These are phyloP conservation scores for Zaprionus lachaisei DNA, from an alignment of 1,140 invertebrate genomes.

Conservation along the genomic window DNA sequence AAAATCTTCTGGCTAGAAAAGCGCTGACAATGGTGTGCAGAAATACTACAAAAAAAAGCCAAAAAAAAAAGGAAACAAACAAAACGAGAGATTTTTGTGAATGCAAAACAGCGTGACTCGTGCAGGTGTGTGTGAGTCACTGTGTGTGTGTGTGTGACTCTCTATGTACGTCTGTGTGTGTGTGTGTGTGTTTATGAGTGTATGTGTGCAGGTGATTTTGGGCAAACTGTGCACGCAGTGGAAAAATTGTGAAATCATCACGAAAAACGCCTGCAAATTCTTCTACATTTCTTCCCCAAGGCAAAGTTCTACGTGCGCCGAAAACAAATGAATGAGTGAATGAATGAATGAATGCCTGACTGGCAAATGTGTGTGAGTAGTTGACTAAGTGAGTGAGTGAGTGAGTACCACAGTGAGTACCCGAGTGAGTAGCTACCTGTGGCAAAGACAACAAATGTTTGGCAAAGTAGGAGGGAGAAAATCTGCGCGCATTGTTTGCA, in stretches of 20 bases:
- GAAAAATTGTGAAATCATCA: conserved; percentile 73
- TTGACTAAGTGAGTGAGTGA: conserved; percentile 10
- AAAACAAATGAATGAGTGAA: conserved; percentile 47
- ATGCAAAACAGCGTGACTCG: conserved; percentile 15
- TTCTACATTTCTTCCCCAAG: conserved; percentile 45
- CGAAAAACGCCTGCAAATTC: conserved; percentile 76
- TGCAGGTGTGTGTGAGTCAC: neutral
- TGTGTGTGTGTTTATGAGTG: neutral
- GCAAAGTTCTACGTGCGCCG: conserved; percentile 65
- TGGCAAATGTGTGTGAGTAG: neutral
- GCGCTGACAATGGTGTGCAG: conserved; percentile 33
- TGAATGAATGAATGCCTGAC: conserved; percentile 47
- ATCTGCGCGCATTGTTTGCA: conserved; percentile 57
- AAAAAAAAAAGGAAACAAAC: conserved; percentile 40
- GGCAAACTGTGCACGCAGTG: conserved; percentile 59
- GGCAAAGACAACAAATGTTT: conserved; percentile 51
- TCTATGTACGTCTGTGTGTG: neutral
- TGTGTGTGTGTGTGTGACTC: neutral
- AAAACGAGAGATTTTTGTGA: conserved; percentile 55
- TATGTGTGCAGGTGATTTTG: neutral
- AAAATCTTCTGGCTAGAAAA: conserved; percentile 13
- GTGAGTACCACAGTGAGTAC: conserved; percentile 30
- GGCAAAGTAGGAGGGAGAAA: conserved; percentile 37
- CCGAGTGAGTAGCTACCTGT: conserved; percentile 45
- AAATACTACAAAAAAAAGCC: conserved; percentile 6